Evolutionary conservation across 1,140 invertebrate genomes (phyloP).

Genomic region (Polypedilum pembai): DNA sequence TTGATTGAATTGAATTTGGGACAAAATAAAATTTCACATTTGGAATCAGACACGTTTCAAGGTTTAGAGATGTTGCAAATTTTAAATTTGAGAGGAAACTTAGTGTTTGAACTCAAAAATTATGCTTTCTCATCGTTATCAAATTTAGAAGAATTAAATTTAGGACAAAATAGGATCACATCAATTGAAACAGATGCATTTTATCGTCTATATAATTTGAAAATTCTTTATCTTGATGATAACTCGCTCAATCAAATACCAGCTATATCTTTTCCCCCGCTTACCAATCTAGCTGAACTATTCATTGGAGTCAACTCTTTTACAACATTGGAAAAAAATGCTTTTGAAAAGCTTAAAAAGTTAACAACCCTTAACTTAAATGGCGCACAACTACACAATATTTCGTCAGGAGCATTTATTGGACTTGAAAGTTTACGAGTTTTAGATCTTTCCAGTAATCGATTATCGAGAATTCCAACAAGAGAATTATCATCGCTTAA

Average conservation of each 20-base stretch:
- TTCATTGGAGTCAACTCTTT: slow-evolving; percentile 78
- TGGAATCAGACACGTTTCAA: slow-evolving; percentile 70
- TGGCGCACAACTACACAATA: slow-evolving; percentile 67
- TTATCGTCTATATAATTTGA: slow-evolving; percentile 61
- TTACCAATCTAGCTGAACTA: slow-evolving; percentile 70
- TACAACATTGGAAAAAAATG: slow-evolving; percentile 59
- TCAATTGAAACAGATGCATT: slow-evolving; percentile 72
- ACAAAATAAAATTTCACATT: slow-evolving; percentile 73
- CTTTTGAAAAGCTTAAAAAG: slow-evolving; percentile 64
- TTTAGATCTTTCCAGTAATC: slow-evolving; percentile 72
- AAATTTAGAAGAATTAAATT: slow-evolving; percentile 74
- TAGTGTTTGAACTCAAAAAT: slow-evolving; percentile 65
- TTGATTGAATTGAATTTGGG: slow-evolving; percentile 73
- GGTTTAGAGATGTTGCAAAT: slow-evolving; percentile 69
- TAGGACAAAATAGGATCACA: slow-evolving; percentile 78
- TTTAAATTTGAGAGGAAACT: slow-evolving; percentile 73
- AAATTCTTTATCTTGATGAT: slow-evolving; percentile 75
- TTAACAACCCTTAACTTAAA: slow-evolving; percentile 69
- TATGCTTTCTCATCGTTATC: slow-evolving; percentile 66
- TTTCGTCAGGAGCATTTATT: slow-evolving; percentile 64
- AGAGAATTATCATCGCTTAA: slow-evolving; percentile 59
- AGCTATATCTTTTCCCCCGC: slow-evolving; percentile 57
- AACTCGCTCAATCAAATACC: slow-evolving; percentile 72
- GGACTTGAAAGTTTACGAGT: slow-evolving; percentile 63
- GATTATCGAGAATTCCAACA: slow-evolving; percentile 64